Conservation (phyloP, 64 coral and sea anemone genomes). For the Pachyseris speciosa region DNA sequence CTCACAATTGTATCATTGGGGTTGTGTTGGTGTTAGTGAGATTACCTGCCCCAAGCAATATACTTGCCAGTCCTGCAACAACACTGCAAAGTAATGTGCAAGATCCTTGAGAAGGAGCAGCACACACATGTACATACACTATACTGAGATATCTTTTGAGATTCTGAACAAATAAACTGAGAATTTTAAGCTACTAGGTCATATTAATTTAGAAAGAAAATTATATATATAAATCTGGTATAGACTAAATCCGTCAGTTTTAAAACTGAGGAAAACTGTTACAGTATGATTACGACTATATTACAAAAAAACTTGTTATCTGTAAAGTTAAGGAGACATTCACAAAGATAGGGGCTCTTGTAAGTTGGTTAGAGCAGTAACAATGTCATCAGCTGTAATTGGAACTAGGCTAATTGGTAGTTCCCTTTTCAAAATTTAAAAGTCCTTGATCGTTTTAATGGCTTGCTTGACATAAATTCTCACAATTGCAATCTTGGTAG, state of each 20-base stretch:
- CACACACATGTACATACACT: too few relatives aligned
- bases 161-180: neutral
- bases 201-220: neutral
- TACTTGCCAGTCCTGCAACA: slow-evolving; percentile 20
- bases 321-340: neutral
- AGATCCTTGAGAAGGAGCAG: too few relatives aligned
- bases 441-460: slow-evolving; percentile 54
- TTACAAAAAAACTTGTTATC: neutral
- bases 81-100: slow-evolving; percentile 2
- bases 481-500: slow-evolving; percentile 64
- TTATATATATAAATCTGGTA: neutral
- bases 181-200: neutral
- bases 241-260: neutral
- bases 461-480: slow-evolving; percentile 56
- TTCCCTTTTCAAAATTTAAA: slow-evolving; percentile 52
- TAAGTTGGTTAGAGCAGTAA: slow-evolving; percentile 48
- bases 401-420: slow-evolving; percentile 52
- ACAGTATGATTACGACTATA: neutral
- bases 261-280: neutral
- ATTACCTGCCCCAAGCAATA: slow-evolving; percentile 20
- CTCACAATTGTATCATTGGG: neutral
- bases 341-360: slow-evolving; percentile 54
- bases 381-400: slow-evolving; percentile 44
- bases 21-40: slow-evolving; percentile 17
- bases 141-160: too few relatives aligned